Evolutionary conservation across 2,888 invertebrate genomes (phyloP), one percentile per base, ranked within the genome.

Genomic region (Acanthoscelides obtectus): DNA sequence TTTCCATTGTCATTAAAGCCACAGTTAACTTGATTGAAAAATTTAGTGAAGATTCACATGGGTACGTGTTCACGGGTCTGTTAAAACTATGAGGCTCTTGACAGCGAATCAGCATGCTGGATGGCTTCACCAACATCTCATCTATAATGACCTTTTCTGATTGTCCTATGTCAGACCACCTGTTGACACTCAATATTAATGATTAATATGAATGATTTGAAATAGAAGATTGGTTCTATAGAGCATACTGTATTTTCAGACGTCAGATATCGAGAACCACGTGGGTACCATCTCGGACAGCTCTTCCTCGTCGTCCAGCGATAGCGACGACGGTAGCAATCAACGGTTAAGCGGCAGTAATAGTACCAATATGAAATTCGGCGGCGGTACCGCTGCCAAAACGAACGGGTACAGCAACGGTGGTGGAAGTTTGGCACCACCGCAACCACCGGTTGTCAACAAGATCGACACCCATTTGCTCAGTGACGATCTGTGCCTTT

Each of bases 401-500:
- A 77, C 77, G 69, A 82, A 87, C 85, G 66, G 88, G 86, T 82
- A 82, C 77, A 76, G 79, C 73, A 79, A 88, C 86, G 81, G 88
- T 86, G 45, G 45, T 86, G 81, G 88, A 86, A 17, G 45, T 12
- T 12, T 45, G 71, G 66, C n/a, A 70, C 72, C n/a, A 68, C 87
- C 86, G 72, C 88, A 0, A 87, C 87, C 45, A 45, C 45, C 45
- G 17, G 76, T 66, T 27, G 72, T 87, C 77, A 67, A 72, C 68
- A 77, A 75, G 45, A 72, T 75, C 17, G 75, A 71, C 27, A 88
- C 89, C 80, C 91, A 92, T 86, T 87, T 93, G 74, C 88, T 95
- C 79, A 93, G 92, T 82, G 94, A 94, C 82, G 95, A 96, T 86
- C 89, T 96, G 81, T 93, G 94, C 87, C 89, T 96, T 81, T 95